Evolutionary conservation across 2,888 invertebrate genomes (phyloP), one percentile per base, ranked within the genome.

Genomic region (Ichneumoninae sp.): DNA sequence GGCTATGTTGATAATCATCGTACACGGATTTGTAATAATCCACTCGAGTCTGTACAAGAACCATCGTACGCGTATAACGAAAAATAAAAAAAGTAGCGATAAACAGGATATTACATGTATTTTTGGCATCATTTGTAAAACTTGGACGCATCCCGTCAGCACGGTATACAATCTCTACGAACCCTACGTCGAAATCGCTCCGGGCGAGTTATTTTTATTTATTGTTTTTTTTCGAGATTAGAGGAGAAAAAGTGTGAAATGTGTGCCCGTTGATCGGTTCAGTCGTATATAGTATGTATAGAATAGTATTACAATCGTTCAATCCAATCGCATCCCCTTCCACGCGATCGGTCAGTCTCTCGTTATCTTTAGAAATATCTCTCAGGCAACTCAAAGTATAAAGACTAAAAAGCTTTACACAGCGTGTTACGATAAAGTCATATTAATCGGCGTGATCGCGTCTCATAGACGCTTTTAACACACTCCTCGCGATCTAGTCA

Each of bases 101-200:
- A 71, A 70, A 66, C 70, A 57, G 65, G 13, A 73, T 66, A 79
- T 84, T 82, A 85, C 70, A 85, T 65, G 71, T 85, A 79, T 85
- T 85, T 84, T 85, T 85, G 85, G 85, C 85, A 85, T 82, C 85
- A 79, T 85, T 85, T 73, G 68, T 74, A 75, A 70, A 85, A 70
- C 78, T 78, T 78, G 75, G 70, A 84, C 84, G 81, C 52, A 52
- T 54, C 50, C 16, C 50, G 54, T 30, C n/a, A 70, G 57, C 30
- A 69, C 63, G 47, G 69, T 70, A 63, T 52, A 70, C 33, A 36
- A 33, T 66, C 63, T 30, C 30, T 63, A 33, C 33, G 63, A 16
- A 63, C 30, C 63, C 40, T 76, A 66, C 76, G 66, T 30, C 63
- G 73, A 66, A 66, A 76, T 76, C 76, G 76, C 66, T 54, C 66